Evolutionary conservation across 2,888 invertebrate species (phyloP), one percentile per base, ranked within the genome.

Genomic region (Biston betularia): DNA sequence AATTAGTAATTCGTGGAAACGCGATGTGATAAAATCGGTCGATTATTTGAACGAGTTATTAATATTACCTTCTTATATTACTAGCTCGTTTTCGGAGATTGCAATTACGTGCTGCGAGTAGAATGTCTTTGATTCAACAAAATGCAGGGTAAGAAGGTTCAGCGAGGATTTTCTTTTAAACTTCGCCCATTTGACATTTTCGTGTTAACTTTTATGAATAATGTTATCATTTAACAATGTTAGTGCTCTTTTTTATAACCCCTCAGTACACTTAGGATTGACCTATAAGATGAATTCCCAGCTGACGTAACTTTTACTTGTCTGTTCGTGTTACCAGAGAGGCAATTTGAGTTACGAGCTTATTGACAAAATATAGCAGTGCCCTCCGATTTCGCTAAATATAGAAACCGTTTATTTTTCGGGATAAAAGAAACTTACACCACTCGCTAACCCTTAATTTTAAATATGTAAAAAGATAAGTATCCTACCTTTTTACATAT

Each of bases 11-110:
- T 62, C 14, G 40, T 54, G 34, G 40, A 54, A 48, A 54, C 46
- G 48, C 45, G 14, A 14, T 10, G 42, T 15, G 48, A 62, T 62
- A 40, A 55, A 48, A 48, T 54, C 61, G 14, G 46, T 62, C 62
- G 48, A 62, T 62, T 62, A 62, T 55, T 62, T 62, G 9, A 62
- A 62, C 42, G 48, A 55, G 54, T 48, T 62, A 62, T 48, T 62
- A 62, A 62, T 62, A 62, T 55, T 38, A 46, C 61, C 24, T 38
- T 54, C 24, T 54, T 48, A 61, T 24, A 55, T 48, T 54, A 48
- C 54, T 54, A 24, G 62, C 48, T 56, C 56, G 63, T 49, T 63
- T 54, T 49, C 33, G 49, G 55, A 55, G 49, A 63, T 63, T 44
- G 50, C 56, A 56, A 50, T 52, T 63, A 63, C 56, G 63, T 50